A percentile compares a stretch with the other conserved stretches of the same genome.
These are phyloP conservation scores for Drosophila murphyi DNA, from an alignment of 1,140 invertebrate genomes.

Conservation along the genomic window DNA sequence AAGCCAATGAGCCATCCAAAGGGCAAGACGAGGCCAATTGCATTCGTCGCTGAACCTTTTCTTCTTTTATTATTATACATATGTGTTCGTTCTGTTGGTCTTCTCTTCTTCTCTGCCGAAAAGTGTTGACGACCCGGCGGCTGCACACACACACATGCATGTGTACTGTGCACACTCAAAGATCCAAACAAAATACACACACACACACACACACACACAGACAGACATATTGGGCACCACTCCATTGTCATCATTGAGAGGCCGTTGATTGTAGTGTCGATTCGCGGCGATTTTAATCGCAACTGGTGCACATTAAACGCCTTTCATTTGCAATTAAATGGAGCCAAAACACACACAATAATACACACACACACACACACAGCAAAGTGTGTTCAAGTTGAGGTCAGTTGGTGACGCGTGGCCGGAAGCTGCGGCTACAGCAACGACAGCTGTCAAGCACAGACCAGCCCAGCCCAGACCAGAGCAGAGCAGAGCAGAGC, in stretches of 20 bases:
- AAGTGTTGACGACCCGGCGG: conserved; percentile 74
- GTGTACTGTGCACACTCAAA: no score
- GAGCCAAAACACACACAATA: conserved; percentile 26
- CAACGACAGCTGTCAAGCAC: conserved; percentile 19
- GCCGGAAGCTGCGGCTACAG: conserved; percentile 48
- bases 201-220: background rate
- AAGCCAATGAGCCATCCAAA: conserved; percentile 76
- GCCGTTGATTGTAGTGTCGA: conserved; percentile 73
- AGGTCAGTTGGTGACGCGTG: conserved; percentile 74
- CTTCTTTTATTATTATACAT: background rate
- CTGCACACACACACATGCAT: conserved; percentile 14
- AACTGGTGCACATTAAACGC: conserved; percentile 69
- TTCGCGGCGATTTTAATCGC: conserved; percentile 80
- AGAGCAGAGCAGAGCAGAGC: background rate
- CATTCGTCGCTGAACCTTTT: conserved; percentile 63
- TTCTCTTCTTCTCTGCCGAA: conserved; percentile 49
- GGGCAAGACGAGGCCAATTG: conserved; percentile 78
- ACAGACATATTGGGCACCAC: conserved; percentile 41
- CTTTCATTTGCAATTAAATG: conserved; percentile 81
- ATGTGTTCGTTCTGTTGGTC: background rate
- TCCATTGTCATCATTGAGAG: conserved; percentile 74
- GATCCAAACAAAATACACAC: no score
- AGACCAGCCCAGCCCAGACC: background rate
- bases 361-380: conserved; percentile 8
- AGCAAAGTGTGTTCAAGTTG: conserved; percentile 47